Base-by-base conservation (phyloP, 2,888 invertebrate species). In the Lapara coniferarum region DNA sequence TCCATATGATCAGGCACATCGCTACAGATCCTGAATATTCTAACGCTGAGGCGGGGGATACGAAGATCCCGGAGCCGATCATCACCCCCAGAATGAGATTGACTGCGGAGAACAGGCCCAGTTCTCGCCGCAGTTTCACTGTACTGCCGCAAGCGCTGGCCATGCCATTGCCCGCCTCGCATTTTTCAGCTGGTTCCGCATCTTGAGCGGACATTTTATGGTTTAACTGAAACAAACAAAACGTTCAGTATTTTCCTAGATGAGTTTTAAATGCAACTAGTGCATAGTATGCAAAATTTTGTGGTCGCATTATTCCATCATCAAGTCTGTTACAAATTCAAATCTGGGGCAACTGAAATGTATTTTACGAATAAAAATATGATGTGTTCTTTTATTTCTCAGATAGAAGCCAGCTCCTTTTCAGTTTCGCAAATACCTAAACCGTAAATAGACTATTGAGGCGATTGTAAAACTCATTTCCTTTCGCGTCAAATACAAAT, bases 31-130 rank as follows among this genome's bases (percentile, higher is more conserved):
- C 97, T 0, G 97, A 96, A 77, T 96, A 94, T 77, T 95, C 89
- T 51, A 97, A 89, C 0, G 98, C 97, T 8, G 96, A 96, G 5
- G 96, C 95, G 1, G 98, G 97, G 0, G 97, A 97, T 8, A 98
- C 96, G 83, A 98, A 98, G 73, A 98, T 97, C 68, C 98, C 98
- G 10, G 97, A 97, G 58, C 98, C 98, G 75, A 98, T 98, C 97
- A 98, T 98, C 7, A 97, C 97, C 68, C 97, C 97, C 13, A 97
- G 95, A 75, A 98, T 97, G 75, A 97, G 94, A 82, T 96, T 97
- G 49, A 97, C 95, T 8, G 97, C 98, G 66, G 97, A 97, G 82
- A 97, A 95, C 1, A 98, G 93, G 0, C 97, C 97, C 66, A 98
- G 90, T 85, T 96, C 96, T 76, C 97, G 91, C 86, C 96, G 96